These are phyloP conservation scores for Semnornis frantzii DNA, from an alignment of 2,113 vertebrate genomes.

Conservation along the genomic window DNA sequence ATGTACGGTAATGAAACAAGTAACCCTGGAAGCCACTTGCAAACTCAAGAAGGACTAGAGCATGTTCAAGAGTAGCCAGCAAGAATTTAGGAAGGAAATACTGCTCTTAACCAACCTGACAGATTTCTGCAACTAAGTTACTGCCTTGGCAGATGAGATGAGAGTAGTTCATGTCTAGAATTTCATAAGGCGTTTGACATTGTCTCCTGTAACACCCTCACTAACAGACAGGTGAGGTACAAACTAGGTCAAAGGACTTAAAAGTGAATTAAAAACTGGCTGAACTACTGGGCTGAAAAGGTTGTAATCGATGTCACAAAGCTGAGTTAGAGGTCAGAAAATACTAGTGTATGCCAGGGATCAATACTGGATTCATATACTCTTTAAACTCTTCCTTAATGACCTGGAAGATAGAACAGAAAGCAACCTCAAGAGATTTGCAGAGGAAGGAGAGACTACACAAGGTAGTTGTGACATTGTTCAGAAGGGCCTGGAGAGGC, in stretches of 20 bases:
- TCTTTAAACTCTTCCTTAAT: neutral
- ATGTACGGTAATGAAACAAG: neutral
- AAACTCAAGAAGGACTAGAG: neutral
- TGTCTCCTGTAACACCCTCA: neutral
- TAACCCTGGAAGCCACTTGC: neutral
- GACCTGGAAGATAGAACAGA: neutral
- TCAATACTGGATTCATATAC: neutral
- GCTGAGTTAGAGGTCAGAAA: neutral
- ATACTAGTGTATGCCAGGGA: neutral
- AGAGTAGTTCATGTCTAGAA: neutral
- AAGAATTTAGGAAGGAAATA: neutral
- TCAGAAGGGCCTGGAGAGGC: neutral
- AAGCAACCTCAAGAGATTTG: neutral
- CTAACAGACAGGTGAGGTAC: neutral
- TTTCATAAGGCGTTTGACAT: neutral
- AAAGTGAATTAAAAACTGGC: neutral
- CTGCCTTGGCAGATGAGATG: neutral
- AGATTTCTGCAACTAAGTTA: neutral
- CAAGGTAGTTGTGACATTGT: neutral
- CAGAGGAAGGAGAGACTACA: neutral
- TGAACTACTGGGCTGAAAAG: neutral
- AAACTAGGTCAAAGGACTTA: neutral
- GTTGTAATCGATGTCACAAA: neutral
- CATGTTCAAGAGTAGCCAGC: neutral
- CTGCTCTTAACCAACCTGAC: neutral